Evolutionary conservation across 2,797 vertebrate genomes (phyloP).

Genomic region (Gastrophryne carolinensis): DNA sequence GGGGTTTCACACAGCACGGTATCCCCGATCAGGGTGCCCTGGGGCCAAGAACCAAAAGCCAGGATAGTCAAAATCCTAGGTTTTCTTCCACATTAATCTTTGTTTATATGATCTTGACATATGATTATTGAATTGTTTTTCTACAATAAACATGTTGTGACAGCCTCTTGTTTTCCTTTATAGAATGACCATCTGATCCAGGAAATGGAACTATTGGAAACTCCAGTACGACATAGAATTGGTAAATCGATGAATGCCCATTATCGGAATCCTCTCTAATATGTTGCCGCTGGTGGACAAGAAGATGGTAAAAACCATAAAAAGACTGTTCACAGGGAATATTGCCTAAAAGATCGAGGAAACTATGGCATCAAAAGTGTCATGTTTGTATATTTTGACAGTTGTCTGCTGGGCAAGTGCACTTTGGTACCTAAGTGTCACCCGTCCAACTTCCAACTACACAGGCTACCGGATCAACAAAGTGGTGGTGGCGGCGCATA

Average conservation of each 20-base stretch:
- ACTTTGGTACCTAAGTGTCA: conserved; percentile 93
- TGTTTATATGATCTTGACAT: too few species aligned
- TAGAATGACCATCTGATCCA: conserved; percentile 65
- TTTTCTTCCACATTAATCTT: too few species aligned
- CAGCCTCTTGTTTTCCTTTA: conserved; percentile 49
- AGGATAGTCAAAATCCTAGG: too few species aligned
- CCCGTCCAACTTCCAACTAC: conserved; percentile 88
- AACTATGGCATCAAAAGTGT: conserved; percentile 97
- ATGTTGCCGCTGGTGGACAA: conserved; percentile 73
- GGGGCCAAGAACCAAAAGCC: too few species aligned
- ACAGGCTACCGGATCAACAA: conserved; percentile 80
- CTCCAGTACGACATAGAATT: conserved; percentile 47
- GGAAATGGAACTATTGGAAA: conserved; percentile 60
- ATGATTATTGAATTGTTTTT: too few species aligned
- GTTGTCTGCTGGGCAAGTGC: conserved; percentile 96
- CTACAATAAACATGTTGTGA: neutral
- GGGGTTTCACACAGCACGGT: too few species aligned
- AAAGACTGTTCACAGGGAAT: conserved; percentile 68
- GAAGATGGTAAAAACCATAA: conserved; percentile 66
- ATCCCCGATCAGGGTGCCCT: too few species aligned
- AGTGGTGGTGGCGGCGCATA: conserved; percentile 77
- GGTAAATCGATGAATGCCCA: conserved; percentile 56
- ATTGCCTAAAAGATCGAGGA: conserved; percentile 73
- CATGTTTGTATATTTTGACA: conserved; percentile 92
- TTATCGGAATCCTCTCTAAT: conserved; percentile 71